Percentiles rank a stretch among this genome's conserved stretches.
These are phyloP conservation scores for Nasua narica DNA, from an alignment of 2,797 vertebrate species.

Conservation along the genomic window DNA sequence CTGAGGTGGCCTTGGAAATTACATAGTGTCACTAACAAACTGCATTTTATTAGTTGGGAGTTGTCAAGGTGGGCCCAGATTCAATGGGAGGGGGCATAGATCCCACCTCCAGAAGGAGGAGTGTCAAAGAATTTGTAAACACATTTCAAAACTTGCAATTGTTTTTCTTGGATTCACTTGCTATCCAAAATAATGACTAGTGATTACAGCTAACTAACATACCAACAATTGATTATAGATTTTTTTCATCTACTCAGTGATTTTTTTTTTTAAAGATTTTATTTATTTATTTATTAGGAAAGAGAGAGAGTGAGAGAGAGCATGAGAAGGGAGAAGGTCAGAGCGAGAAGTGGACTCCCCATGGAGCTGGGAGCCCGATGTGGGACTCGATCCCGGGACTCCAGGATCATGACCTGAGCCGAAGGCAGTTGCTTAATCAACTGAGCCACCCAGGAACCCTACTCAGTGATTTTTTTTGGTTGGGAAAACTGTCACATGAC, in stretches of 20 bases:
- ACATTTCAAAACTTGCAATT: neutral
- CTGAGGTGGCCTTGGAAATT: neutral
- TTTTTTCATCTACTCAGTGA: neutral
- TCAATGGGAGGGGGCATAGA: neutral
- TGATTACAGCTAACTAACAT: slow-evolving; percentile 9
- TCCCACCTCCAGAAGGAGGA: neutral
- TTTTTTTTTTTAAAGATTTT: too few species aligned
- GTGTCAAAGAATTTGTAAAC: neutral
- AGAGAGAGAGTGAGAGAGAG: too few species aligned
- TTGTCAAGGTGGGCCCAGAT: neutral
- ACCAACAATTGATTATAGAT: neutral
- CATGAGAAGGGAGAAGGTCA: too few species aligned
- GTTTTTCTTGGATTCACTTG: neutral
- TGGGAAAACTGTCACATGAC: neutral
- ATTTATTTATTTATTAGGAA: too few species aligned
- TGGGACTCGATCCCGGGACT: too few species aligned
- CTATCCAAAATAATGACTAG: neutral
- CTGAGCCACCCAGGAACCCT: too few species aligned
- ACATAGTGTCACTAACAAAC: neutral
- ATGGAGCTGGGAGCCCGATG: too few species aligned
- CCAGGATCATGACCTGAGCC: too few species aligned
- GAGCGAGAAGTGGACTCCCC: too few species aligned
- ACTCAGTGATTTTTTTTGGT: neutral
- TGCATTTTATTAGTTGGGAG: neutral
- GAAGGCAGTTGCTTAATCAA: too few species aligned